Base-by-base conservation (phyloP, 2,113 vertebrate genomes). In the Puffinus mauretanicus region DNA sequence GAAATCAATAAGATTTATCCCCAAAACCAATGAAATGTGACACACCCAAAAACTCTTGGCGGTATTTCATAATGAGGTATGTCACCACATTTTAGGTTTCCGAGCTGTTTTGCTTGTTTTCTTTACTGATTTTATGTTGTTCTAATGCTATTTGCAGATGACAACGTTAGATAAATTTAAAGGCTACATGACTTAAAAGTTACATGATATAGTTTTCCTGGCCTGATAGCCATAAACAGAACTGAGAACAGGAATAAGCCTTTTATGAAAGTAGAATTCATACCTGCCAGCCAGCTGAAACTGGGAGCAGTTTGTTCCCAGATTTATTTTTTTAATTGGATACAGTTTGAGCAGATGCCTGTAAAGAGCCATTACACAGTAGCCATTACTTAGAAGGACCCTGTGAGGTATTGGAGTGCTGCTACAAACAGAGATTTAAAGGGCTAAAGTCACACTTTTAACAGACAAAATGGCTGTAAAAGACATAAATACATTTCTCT, bases 1-100 rank as follows among this genome's bases (percentile, higher is more conserved):
- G 54, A 89, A 96, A 94, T 91, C 88, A 77, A 7, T 86, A 81
- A 51, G 36, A 65, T 94, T 82, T 76, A 87, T 82, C 22, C 46
- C 32, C 70, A 7, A 85, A 94, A 55, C 78, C 36, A 77, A 73
- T 46, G 54, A 95, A 94, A 91, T 26, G 32, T 72, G 62, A 91
- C 55, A 46, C 51, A 46, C n/a, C 46, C 34, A 10, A 65, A 64
- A 85, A 72, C 17, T 51, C 54, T 49, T 75, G 46, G 62, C 19
- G 44, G n/a, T 70, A 60, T 65, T 96, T 93, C 17, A 54, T 58
- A 84, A 83, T 38, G 22, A 95, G 24, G 16, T 70, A 71, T 57
- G 14, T 93, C 47, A 87, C 24, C 19, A 55, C 24, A 51, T 57
- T 72, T 82, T 58, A 88, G 9, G 8, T 49, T 90, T 85, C 70